Evolutionary conservation across 2,113 vertebrate species (phyloP).

Genomic region (Saimiri boliviensis): DNA sequence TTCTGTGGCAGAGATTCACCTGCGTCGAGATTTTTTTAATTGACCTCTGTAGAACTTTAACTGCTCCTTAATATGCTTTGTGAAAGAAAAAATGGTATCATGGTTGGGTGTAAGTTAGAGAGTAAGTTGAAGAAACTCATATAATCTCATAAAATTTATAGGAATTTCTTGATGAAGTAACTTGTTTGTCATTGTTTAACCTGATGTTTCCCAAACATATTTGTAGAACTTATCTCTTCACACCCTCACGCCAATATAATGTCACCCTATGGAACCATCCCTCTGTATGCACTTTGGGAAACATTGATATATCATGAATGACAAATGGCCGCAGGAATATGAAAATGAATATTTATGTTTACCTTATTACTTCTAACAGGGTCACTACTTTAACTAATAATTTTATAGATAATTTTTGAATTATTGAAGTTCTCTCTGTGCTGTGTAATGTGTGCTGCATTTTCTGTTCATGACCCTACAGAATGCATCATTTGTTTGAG

Average conservation of each 20-base stretch:
- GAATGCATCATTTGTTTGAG: background rate
- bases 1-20: background rate
- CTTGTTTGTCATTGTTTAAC: background rate
- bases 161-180: background rate
- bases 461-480: background rate
- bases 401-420: background rate
- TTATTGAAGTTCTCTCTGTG: background rate
- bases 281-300: background rate
- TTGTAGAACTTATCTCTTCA: background rate
- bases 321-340: background rate
- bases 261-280: background rate
- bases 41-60: background rate
- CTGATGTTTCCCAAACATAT: background rate
- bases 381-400: background rate
- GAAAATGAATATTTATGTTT: background rate
- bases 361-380: background rate
- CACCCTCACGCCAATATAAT: accelerated
- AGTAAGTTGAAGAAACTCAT: background rate
- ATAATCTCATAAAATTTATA: background rate
- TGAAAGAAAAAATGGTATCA: background rate
- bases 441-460: background rate
- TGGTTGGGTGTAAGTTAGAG: background rate
- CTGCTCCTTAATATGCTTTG: background rate
- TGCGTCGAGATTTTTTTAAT: background rate
- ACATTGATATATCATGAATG: background rate